phyloP scores from a whole-genome alignment of 2,888 invertebrate genomes.

The Platycheirus rosarum region DNA sequence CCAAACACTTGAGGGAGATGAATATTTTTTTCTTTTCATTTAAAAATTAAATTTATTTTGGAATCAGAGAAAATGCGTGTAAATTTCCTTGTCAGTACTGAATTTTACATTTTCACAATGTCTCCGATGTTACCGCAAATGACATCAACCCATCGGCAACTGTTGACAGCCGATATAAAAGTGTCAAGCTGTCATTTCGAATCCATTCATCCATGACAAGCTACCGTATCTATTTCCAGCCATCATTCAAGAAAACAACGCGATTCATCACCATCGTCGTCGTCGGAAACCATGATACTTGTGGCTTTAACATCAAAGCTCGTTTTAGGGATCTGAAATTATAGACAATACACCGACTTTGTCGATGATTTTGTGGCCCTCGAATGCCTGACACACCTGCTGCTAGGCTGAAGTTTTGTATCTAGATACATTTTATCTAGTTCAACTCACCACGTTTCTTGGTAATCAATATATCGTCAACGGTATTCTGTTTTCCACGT shows the following conservation, averaged over 20 bases:
- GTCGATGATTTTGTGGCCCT: conserved; percentile 8
- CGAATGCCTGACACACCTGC: conserved; percentile 57
- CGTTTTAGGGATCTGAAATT: conserved; percentile 66
- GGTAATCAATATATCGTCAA: conserved; percentile 67
- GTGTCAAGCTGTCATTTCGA: conserved; percentile 67
- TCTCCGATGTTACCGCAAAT: conserved; percentile 46
- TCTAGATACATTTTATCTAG: conserved; percentile 50
- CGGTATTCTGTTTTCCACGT: conserved; percentile 24
- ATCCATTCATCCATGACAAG: conserved; percentile 53
- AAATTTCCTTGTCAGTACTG: too few relatives aligned
- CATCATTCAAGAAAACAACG: conserved; percentile 29
- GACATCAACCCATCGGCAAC: conserved; percentile 62
- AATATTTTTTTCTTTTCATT: not conserved
- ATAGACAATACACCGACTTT: conserved; percentile 30
- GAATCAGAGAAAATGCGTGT: too few relatives aligned
- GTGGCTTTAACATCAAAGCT: conserved; percentile 66
- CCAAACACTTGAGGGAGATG: conserved; percentile 20
- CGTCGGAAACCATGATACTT: conserved; percentile 38
- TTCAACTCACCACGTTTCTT: conserved; percentile 44
- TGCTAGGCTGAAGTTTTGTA: conserved; percentile 3
- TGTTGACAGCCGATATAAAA: conserved; percentile 58
- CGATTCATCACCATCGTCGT: not conserved
- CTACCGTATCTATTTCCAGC: conserved; percentile 52
- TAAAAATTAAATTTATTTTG: not conserved
- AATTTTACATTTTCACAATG: conserved; percentile 48